Percentiles rank a stretch among this genome's conserved stretches.
Conservation (phyloP, 2,888 invertebrate genomes). For the Limnephilus rhombicus region DNA sequence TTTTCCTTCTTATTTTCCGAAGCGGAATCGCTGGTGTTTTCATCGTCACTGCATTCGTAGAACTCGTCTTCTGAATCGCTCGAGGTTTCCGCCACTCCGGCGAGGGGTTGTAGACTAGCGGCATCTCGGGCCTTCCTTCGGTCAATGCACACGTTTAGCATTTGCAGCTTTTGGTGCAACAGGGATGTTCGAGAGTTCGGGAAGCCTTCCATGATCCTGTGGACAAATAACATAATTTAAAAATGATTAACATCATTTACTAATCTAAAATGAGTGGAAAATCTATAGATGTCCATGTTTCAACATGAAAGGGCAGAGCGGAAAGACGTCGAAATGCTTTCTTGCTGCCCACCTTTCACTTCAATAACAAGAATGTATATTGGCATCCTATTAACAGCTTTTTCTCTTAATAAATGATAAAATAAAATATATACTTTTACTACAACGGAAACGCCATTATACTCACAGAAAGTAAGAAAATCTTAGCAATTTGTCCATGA, state of each 20-base stretch:
- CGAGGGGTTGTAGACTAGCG: constrained; percentile 71
- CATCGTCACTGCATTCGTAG: constrained; percentile 85
- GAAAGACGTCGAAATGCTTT: neutral
- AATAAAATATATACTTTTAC: neutral
- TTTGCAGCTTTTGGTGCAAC: constrained; percentile 96
- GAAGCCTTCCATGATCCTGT: constrained; percentile 86
- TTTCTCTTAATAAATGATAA: neutral
- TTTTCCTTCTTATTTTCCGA: constrained; percentile 70
- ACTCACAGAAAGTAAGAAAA: neutral
- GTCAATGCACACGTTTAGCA: constrained; percentile 88
- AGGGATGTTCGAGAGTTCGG: constrained; percentile 94
- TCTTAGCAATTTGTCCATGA: neutral
- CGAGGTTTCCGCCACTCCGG: constrained; percentile 72
- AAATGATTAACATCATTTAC: neutral
- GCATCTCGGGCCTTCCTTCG: constrained; percentile 78
- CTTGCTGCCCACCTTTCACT: neutral
- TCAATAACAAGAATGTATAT: neutral
- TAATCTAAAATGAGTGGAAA: neutral
- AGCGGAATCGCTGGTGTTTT: constrained; percentile 72
- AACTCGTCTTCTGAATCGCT: constrained; percentile 84
- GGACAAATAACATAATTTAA: constrained; percentile 16
- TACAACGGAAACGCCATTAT: neutral
- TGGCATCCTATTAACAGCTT: neutral
- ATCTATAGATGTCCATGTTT: too few relatives aligned
- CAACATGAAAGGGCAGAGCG: neutral